These are phyloP conservation scores for Pluvialis apricaria DNA, from an alignment of 2,113 vertebrate species.

Conservation along the genomic window DNA sequence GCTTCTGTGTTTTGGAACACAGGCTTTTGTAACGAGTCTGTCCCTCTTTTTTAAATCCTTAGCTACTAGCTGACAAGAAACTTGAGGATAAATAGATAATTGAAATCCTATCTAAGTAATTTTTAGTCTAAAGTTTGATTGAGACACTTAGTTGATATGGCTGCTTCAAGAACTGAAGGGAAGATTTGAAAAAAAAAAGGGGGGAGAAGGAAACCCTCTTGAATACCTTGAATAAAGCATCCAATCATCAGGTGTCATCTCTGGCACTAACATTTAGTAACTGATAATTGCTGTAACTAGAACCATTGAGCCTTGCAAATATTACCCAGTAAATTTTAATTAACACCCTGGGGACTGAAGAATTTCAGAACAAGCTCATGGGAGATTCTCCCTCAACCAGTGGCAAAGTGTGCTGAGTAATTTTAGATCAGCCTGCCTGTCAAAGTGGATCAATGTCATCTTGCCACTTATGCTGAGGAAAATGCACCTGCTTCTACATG, in stretches of 20 bases:
- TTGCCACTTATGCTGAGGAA: constrained; percentile 69
- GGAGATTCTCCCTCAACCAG: constrained; percentile 62
- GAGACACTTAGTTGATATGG: constrained; percentile 41
- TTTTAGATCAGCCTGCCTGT: constrained; percentile 81
- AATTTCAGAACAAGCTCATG: constrained; percentile 69
- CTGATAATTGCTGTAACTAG: constrained; percentile 79
- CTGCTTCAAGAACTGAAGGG: constrained; percentile 38
- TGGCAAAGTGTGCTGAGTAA: constrained; percentile 74
- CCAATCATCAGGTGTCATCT: constrained; percentile 65
- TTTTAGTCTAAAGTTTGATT: constrained; percentile 16
- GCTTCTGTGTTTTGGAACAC: neutral
- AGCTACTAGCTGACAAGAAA: neutral
- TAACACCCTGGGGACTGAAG: constrained; percentile 76
- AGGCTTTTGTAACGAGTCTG: neutral
- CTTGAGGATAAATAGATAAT: constrained; percentile 32
- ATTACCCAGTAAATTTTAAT: constrained; percentile 84
- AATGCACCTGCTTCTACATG: constrained; percentile 77
- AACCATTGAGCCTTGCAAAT: constrained; percentile 77
- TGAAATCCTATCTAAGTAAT: neutral
- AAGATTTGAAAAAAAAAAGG: neutral
- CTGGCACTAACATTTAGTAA: constrained; percentile 75
- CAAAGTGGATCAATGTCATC: constrained; percentile 78
- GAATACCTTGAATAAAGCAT: constrained; percentile 43
- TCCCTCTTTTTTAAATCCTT: neutral
- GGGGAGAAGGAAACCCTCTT: neutral